Evolutionary conservation across 2,888 invertebrate genomes (phyloP), one percentile per base, ranked within the genome.

Genomic region (Eupithecia subfuscata): DNA sequence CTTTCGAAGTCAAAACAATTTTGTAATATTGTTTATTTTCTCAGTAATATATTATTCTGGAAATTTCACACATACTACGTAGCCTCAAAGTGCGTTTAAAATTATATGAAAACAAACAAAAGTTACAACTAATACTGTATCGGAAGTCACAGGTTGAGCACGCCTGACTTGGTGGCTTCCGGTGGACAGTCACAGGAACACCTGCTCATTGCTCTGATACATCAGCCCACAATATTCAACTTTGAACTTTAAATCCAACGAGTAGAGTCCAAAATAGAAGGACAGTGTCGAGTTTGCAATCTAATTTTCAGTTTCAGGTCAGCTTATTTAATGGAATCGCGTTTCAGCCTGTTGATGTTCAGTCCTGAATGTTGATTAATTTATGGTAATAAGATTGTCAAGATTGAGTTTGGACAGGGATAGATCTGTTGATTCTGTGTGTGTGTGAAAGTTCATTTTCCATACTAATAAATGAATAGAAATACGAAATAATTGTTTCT

Each of bases 181-280:
- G 94, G 92, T 86, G 82, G 75, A 77, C 81, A 69, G 74, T 79
- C 81, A 79, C 83, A 85, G 87, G 82, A 83, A 83, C 90, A 91
- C 89, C 91, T 90, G 91, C 87, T 88, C 78, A 77, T 74, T 40
- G 48, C 71, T 73, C 75, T 73, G 73, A 76, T 70, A 79, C 76
- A 74, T 75, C 70, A 34, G 48, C 72, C n/a, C 34, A 14, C 37
- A 9, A 34, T 45, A 40, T 48, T 34, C 16, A 40, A 69, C 6
- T 73, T 68, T 69, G 9, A 68, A 43, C 52, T 73, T 56, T 73
- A 71, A 37, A 18, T 9, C 18, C 2, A 63, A 18, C n/a, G 25
- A 52, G 56, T 71, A 65, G 16, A 74, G 74, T 70, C 70, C 14
- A 73, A 69, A 52, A 69, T 73, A 1, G 9, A 64, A 34, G 16